These are phyloP conservation scores for Planiliza haematocheilus DNA, from an alignment of 2,113 vertebrate species.

Conservation along the genomic window DNA sequence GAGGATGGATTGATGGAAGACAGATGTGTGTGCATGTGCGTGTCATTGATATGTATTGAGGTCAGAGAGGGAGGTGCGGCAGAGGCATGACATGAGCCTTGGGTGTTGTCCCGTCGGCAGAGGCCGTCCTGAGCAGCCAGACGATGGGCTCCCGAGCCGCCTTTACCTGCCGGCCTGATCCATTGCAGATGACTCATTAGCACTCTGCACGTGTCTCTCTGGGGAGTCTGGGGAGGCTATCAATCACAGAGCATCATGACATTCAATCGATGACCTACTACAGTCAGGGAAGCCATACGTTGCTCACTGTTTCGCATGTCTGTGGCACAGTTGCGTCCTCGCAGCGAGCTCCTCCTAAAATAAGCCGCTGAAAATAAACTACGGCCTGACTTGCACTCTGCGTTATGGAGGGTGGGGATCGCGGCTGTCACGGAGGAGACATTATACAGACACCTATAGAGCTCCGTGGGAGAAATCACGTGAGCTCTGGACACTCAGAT, in stretches of 20 bases:
- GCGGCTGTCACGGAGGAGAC: constrained; percentile 16
- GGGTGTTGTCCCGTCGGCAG: constrained; percentile 38
- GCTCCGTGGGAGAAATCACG: constrained; percentile 22
- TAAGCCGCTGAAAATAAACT: constrained; percentile 19
- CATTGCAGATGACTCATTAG: constrained; percentile 57
- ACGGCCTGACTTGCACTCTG: neutral
- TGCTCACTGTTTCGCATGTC: constrained; percentile 32
- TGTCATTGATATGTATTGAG: constrained; percentile 19
- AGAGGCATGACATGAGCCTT: constrained; percentile 41
- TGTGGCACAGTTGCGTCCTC: constrained; percentile 11
- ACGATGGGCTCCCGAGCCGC: constrained; percentile 9
- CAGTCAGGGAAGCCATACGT: constrained; percentile 15
- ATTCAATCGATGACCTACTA: constrained; percentile 72
- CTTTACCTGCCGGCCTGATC: constrained; percentile 15
- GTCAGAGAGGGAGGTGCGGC: constrained; percentile 21
- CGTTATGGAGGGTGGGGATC: constrained; percentile 16
- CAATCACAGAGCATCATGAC: constrained; percentile 66
- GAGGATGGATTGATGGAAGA: constrained; percentile 22
- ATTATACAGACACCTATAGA: constrained; percentile 35
- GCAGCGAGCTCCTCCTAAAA: constrained; percentile 22
- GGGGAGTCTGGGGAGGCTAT: constrained; percentile 61
- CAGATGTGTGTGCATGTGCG: constrained; percentile 5
- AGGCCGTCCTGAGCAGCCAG: constrained; percentile 24
- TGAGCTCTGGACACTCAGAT: constrained; percentile 28
- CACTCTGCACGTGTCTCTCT: constrained; percentile 51